Percentiles rank a stretch among this genome's conserved stretches.
Conservation (phyloP, 92 coral and sea anemone genomes). For the Heteractis magnifica region DNA sequence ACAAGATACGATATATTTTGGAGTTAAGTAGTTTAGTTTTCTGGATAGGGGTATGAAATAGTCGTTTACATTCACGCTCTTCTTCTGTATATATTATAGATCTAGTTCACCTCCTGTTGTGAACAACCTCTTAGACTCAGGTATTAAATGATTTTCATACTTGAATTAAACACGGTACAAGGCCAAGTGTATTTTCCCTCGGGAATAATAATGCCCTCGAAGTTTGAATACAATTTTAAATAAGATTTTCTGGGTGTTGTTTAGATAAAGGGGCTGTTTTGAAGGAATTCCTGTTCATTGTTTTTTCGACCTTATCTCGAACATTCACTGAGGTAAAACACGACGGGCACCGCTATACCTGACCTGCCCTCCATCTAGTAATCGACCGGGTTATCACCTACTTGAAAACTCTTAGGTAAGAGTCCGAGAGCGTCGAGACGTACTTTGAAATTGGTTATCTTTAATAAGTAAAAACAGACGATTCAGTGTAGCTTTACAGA, state of each 20-base stretch:
- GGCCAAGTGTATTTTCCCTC: neutral
- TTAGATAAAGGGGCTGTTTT: neutral
- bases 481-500: conserved; percentile 35
- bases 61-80: conserved; percentile 1
- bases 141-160: neutral
- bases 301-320: neutral
- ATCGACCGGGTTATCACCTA: conserved; percentile 22
- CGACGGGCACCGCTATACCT: neutral
- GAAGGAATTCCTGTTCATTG: neutral
- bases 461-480: conserved; percentile 19
- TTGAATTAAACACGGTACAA: conserved; percentile 1
- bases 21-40: neutral
- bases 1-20: neutral
- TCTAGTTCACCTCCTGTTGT: conserved; percentile 6
- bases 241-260: neutral
- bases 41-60: neutral
- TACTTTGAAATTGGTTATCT: conserved; percentile 23
- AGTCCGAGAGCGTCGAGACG: conserved; percentile 18
- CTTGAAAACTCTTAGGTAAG: conserved; percentile 19
- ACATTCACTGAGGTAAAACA: conserved; percentile 5
- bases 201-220: neutral
- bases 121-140: neutral
- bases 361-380: conserved; percentile 23
- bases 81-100: neutral
- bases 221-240: neutral